Base-by-base conservation (phyloP, 2,113 vertebrate species). In the Delphinapterus leucas region DNA sequence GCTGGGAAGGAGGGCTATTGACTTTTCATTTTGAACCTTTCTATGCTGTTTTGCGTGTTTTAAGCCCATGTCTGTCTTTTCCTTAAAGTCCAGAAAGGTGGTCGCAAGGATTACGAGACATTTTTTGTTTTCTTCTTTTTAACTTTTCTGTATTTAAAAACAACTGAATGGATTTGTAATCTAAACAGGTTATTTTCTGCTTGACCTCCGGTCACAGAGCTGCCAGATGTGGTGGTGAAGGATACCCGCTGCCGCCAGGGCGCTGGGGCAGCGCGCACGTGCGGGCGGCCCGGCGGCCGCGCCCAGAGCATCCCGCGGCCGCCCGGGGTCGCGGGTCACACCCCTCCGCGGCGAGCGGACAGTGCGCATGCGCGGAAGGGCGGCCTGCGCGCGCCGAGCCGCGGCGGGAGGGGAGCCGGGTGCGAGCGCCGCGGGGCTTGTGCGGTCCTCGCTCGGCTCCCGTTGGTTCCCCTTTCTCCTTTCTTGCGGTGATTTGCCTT, bases 221-320 rank as follows among this genome's bases (percentile, higher is more conserved):
- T 36, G 70, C 53, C 95, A 77, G 73, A 96, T 53, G 70, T 23
- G 71, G 61, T 86, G 77, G 44, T 84, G 85, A 77, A 97, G 92
- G 87, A 83, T 71, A 28, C 36, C 88, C 89, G 94, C 44, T 76
- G 88, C 25, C 5, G 36, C 44, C 4, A 10, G 21, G 84, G 79
- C 18, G 55, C 84, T 8, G 49, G 8, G n/a, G 31, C 47, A 8
- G 31, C 31, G 6, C 4, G 85, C 97, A 95, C 70, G 93, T 88
- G 92, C 33, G 3, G 9, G n/a, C 73, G 9, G 74, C 28, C 63
- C 47, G 0, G 33, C 38, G 61, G 67, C 88, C 61, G 70, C 12
- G 14, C 14, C 11, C 14, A 3, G 33, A 80, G 53, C 12, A 8
- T 4, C 20, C 53, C n/a, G n/a, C n/a, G 12, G 21, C 21, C 5